Conservation (phyloP, 23 tunicate genomes). For the Diplosoma virens region DNA sequence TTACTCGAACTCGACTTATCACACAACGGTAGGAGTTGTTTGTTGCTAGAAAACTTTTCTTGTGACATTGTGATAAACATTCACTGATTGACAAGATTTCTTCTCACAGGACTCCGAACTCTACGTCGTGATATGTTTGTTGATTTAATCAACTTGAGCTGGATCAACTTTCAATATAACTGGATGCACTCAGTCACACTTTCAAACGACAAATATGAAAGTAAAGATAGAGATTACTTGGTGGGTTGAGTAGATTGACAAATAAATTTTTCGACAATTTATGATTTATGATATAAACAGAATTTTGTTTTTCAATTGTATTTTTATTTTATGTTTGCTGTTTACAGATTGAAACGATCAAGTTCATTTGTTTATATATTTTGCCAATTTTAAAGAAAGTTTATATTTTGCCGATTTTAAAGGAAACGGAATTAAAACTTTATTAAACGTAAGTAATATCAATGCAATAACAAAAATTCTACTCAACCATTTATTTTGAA, state of each 20-base stretch:
- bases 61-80: background rate
- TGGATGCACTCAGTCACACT: background rate
- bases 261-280: background rate
- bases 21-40: background rate
- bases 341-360: conserved; percentile 3
- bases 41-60: background rate
- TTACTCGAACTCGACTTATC: background rate
- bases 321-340: too few relatives aligned
- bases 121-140: background rate
- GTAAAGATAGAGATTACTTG: background rate
- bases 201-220: background rate
- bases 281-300: too few relatives aligned
- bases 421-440: background rate
- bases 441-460: background rate
- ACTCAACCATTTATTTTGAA: too few relatives aligned
- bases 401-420: too few relatives aligned
- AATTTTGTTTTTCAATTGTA: too few relatives aligned
- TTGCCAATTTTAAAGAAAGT: too few relatives aligned
- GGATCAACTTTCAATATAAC: background rate
- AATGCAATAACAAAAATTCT: too few relatives aligned
- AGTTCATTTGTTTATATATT: background rate
- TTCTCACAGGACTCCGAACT: background rate
- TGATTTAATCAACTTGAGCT: background rate
- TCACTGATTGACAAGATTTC: too few relatives aligned
- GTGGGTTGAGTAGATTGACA: background rate